A percentile compares a stretch with the other conserved stretches of the same genome.
phyloP scores from a whole-genome alignment of 2,888 invertebrate species.

The Drosophila melanosoma region DNA sequence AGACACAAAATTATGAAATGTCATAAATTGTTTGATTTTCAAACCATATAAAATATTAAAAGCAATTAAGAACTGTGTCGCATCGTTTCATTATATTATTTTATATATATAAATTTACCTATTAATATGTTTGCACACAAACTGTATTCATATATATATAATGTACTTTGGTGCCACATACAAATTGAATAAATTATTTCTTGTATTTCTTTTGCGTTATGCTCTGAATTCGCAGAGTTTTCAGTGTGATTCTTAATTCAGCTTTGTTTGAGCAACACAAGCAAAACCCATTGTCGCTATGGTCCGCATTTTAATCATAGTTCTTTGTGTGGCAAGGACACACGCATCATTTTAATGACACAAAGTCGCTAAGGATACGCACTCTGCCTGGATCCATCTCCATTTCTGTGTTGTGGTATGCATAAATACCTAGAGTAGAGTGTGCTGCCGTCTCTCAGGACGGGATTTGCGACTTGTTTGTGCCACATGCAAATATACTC shows the following conservation, averaged over 20 bases:
- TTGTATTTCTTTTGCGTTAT: constrained; percentile 2
- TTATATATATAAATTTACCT: neutral
- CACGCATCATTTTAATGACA: constrained; percentile 57
- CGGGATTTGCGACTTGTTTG: constrained; percentile 41
- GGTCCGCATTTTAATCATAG: constrained; percentile 66
- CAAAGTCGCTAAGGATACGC: constrained; percentile 43
- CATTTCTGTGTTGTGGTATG: constrained; percentile 13
- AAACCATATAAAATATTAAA: neutral
- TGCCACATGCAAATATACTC: constrained; percentile 57
- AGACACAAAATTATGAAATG: neutral
- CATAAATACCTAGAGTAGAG: constrained; percentile 9
- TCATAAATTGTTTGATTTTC: neutral
- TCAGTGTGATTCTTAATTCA: constrained; percentile 27
- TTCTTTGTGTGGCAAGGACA: constrained; percentile 43
- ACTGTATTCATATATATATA: constrained; percentile 15
- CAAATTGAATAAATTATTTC: constrained; percentile 48
- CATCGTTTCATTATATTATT: neutral
- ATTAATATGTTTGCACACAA: neutral
- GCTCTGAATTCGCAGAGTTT: neutral
- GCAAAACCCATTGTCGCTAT: constrained; percentile 44
- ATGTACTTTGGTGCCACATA: constrained; percentile 7
- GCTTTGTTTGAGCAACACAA: constrained; percentile 30
- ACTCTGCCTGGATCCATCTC: constrained; percentile 8
- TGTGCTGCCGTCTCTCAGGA: neutral
- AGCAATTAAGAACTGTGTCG: neutral